phyloP scores from a whole-genome alignment of 2,113 vertebrate genomes.

The Pollimyrus isidori region DNA sequence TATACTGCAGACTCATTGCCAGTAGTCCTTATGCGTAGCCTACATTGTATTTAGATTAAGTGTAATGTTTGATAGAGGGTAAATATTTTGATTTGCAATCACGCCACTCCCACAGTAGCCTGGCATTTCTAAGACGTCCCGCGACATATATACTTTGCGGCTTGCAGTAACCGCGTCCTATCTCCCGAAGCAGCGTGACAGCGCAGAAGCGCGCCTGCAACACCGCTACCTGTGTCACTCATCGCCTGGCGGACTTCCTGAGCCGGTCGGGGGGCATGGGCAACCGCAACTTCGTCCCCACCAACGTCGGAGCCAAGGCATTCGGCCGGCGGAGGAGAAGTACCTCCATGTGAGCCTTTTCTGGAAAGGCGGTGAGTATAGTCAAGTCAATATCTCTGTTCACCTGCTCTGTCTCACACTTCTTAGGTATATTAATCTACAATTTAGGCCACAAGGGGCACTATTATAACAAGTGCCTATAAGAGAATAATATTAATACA shows the following conservation, averaged over 20 bases:
- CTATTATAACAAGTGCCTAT: not conserved
- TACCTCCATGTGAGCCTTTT: conserved; percentile 52
- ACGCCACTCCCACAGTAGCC: no score
- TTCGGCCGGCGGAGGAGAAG: conserved; percentile 84
- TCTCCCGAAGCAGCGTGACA: conserved; percentile 65
- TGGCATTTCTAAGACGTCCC: not conserved
- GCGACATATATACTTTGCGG: not conserved
- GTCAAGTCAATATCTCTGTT: not conserved
- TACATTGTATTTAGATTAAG: not conserved
- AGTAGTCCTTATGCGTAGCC: not conserved
- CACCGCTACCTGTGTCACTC: conserved; percentile 90
- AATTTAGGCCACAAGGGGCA: not conserved
- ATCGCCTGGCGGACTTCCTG: conserved; percentile 85
- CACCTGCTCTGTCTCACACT: not conserved
- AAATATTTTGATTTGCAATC: not conserved
- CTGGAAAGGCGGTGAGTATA: conserved; percentile 51
- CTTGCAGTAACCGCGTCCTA: conserved; percentile 16
- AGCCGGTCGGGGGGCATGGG: conserved; percentile 82
- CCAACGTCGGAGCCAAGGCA: conserved; percentile 78
- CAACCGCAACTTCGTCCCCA: conserved; percentile 79
- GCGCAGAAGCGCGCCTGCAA: conserved; percentile 86
- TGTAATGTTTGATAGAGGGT: not conserved
- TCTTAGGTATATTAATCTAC: not conserved
- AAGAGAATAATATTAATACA: not conserved
- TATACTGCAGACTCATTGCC: not conserved